Percentiles rank a stretch among this genome's conserved stretches.
These are phyloP conservation scores for Elanoides forficatus DNA, from an alignment of 2,113 vertebrate genomes.

Conservation along the genomic window DNA sequence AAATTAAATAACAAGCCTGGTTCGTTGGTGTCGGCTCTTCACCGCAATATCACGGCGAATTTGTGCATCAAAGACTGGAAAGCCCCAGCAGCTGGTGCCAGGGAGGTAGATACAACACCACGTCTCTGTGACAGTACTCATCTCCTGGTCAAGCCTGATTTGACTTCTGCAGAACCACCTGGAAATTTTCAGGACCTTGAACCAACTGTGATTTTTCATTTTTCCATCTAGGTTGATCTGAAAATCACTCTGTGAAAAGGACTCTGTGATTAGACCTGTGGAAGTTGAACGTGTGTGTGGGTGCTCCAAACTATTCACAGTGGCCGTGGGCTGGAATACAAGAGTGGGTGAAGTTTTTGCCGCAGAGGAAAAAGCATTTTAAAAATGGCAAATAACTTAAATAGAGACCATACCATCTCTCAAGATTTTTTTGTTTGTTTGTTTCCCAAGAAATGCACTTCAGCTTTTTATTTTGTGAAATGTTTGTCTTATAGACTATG, in stretches of 20 bases:
- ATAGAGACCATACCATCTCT: constrained; percentile 21
- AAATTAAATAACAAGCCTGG: neutral
- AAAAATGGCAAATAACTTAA: constrained; percentile 60
- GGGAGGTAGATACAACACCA: neutral
- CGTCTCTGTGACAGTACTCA: neutral
- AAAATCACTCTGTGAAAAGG: constrained; percentile 33
- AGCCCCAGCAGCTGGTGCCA: neutral
- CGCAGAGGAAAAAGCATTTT: constrained; percentile 50
- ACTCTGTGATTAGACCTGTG: constrained; percentile 50
- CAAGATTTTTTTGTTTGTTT: neutral
- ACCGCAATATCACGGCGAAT: neutral
- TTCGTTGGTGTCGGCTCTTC: neutral
- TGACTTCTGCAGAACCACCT: neutral
- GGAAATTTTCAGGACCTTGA: neutral
- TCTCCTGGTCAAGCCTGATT: rapidly evolving
- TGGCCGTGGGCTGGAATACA: constrained; percentile 46
- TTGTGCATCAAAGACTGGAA: neutral
- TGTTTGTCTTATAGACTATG: neutral
- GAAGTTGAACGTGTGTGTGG: constrained; percentile 48
- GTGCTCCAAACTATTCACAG: constrained; percentile 57
- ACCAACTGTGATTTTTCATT: neutral
- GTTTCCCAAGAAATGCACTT: neutral
- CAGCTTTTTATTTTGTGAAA: constrained; percentile 24
- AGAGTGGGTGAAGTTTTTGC: constrained; percentile 57
- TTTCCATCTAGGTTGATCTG: neutral